Evolutionary conservation across 2,888 invertebrate genomes (phyloP), one percentile per base, ranked within the genome.

Genomic region (Stramonita haemastoma): DNA sequence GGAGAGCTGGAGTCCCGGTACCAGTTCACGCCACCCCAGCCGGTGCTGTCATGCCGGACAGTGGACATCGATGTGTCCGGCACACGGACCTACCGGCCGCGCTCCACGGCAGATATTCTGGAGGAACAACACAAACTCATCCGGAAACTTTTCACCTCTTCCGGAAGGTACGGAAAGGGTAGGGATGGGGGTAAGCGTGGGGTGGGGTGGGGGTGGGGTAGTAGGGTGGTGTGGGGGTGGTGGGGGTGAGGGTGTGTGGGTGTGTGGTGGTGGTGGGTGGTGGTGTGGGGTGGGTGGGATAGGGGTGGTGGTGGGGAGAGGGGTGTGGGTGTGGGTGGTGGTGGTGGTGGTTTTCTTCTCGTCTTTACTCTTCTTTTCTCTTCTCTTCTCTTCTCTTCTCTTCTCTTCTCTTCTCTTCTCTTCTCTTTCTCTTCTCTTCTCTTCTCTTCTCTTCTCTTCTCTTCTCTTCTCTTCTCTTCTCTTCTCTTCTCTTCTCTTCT

Each of bases 41-140:
- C 95, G 1, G 94, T 94, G 57, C 90, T 95, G 91, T 95, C 95
- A 8, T 94, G 94, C 89, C 91, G 94, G 2, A 93, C 94, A 15
- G 94, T 95, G 13, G 93, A 94, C 87, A 93, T 95, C 77, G 95
- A 95, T 87, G 92, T 94, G 26, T 93, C 92, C 22, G 95, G 95
- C 0, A 94, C 94, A 13, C 91, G 95, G 83, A 94, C 95, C 19
- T 95, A 95, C 92, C 89, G 95, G 60, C 94, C 95, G 1, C 94
- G 93, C 90, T 94, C 94, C 13, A 93, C 94, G 0, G 91, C 93
- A 11, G 94, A 95, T 86, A 95, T 95, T 87, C 93, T 95, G 36
- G 93, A 92, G 46, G 95, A 95, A 90, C 95, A 95, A 84, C 95
- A 95, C 89, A 92, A 92, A 60, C 90, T 94, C 8, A 93, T 95